Evolutionary conservation across 2,113 vertebrate species (phyloP).

Genomic region (Pionites leucogaster): DNA sequence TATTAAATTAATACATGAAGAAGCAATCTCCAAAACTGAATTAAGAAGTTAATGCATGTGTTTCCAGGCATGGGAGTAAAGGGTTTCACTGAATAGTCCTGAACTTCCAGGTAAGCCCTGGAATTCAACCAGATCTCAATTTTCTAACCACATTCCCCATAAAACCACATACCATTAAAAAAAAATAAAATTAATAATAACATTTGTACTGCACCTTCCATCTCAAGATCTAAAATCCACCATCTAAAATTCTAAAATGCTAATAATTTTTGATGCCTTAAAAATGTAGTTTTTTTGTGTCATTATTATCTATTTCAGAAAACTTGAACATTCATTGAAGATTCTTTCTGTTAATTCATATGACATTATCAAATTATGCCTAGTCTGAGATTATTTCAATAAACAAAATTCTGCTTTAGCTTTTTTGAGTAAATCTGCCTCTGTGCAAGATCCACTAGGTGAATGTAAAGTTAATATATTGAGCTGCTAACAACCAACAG

Average conservation of each 20-base stretch:
- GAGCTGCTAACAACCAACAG: background rate
- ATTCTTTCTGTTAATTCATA: background rate
- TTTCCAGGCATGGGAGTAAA: background rate
- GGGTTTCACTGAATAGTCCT: background rate
- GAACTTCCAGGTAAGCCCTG: background rate
- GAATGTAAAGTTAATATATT: background rate
- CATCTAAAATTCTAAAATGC: background rate
- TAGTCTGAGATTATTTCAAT: background rate
- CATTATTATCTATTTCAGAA: background rate
- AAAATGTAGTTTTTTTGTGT: background rate
- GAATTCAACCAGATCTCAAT: background rate
- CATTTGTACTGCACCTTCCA: background rate
- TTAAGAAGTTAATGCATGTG: background rate
- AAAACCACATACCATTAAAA: background rate
- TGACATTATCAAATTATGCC: background rate
- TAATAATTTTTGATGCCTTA: background rate
- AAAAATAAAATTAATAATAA: background rate
- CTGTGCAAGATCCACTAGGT: background rate
- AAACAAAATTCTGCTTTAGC: background rate
- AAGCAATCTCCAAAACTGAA: background rate
- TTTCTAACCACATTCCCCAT: background rate
- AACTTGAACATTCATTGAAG: background rate
- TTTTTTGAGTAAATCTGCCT: background rate
- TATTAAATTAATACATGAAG: background rate
- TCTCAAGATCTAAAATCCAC: background rate